Evolutionary conservation across 2,888 invertebrate species (phyloP).

Genomic region (Apodemia zela): DNA sequence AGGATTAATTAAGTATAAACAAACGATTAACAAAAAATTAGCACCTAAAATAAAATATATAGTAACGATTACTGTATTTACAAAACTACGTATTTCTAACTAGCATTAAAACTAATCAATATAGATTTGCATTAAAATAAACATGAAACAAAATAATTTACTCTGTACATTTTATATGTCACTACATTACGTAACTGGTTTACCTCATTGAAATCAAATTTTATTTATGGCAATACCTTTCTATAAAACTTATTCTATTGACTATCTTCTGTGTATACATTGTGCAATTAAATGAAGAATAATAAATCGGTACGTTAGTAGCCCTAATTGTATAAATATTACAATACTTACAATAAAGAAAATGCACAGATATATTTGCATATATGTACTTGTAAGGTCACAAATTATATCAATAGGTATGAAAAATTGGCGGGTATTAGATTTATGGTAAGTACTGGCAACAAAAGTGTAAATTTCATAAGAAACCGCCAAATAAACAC

Average conservation of each 20-base stretch:
- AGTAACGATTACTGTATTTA: slow-evolving; percentile 70
- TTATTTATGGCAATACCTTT: slow-evolving; percentile 67
- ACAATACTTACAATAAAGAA: slow-evolving; percentile 5
- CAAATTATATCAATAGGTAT: background rate
- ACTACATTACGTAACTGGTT: slow-evolving; percentile 56
- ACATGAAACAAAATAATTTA: slow-evolving; percentile 72
- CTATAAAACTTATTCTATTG: slow-evolving; percentile 37
- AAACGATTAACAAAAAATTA: slow-evolving; percentile 50
- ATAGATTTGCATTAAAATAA: slow-evolving; percentile 57
- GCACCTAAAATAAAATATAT: slow-evolving; percentile 74
- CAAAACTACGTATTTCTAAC: slow-evolving; percentile 58
- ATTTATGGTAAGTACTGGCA: slow-evolving; percentile 2
- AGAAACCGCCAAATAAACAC: slow-evolving; percentile 28
- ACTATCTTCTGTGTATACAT: slow-evolving; percentile 32
- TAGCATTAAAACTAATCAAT: slow-evolving; percentile 66
- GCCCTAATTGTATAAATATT: background rate
- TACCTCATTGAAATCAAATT: slow-evolving; percentile 47
- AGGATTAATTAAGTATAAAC: slow-evolving; percentile 41
- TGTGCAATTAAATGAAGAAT: slow-evolving; percentile 22
- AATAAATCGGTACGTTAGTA: background rate
- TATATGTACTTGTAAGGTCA: background rate
- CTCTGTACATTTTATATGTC: slow-evolving; percentile 61
- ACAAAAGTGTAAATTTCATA: slow-evolving; percentile 22
- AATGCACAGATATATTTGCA: slow-evolving; percentile 4
- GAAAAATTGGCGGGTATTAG: slow-evolving; percentile 23